Evolutionary conservation across 2,888 invertebrate genomes (phyloP).

Genomic region (Oligia latruncula): DNA sequence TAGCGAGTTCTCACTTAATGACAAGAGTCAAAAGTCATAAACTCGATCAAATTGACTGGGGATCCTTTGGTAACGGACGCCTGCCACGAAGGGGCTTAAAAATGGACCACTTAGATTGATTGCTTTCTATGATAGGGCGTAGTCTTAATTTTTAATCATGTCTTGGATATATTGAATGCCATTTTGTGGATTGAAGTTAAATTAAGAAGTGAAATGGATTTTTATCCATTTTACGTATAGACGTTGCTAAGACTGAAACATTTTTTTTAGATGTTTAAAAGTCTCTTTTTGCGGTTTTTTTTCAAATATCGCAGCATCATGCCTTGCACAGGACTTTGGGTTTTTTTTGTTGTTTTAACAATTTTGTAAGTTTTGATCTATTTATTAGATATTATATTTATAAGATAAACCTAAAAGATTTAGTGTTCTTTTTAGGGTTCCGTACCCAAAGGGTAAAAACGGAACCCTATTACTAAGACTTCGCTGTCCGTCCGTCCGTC

Average conservation of each 20-base stretch:
- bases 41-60: constrained; percentile 31
- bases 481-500: too few species aligned
- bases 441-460: too few species aligned
- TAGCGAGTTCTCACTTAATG: constrained; percentile 15
- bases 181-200: neutral
- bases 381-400: too few species aligned
- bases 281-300: too few species aligned
- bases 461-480: too few species aligned
- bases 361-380: too few species aligned
- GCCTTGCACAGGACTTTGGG: too few species aligned
- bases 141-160: constrained; percentile 45
- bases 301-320: too few species aligned
- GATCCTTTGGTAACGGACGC: constrained; percentile 7
- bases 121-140: constrained; percentile 20
- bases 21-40: constrained; percentile 39
- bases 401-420: too few species aligned
- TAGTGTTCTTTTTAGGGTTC: too few species aligned
- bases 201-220: neutral
- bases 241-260: neutral
- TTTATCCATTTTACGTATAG: neutral
- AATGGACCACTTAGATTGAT: constrained; percentile 55
- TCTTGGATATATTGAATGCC: constrained; percentile 12
- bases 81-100: constrained; percentile 24
- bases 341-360: too few species aligned
- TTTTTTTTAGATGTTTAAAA: too few species aligned